A percentile compares a stretch with the other conserved stretches of the same genome.
Conservation (phyloP, 1,140 invertebrate genomes). For the Araneus ventricosus region DNA sequence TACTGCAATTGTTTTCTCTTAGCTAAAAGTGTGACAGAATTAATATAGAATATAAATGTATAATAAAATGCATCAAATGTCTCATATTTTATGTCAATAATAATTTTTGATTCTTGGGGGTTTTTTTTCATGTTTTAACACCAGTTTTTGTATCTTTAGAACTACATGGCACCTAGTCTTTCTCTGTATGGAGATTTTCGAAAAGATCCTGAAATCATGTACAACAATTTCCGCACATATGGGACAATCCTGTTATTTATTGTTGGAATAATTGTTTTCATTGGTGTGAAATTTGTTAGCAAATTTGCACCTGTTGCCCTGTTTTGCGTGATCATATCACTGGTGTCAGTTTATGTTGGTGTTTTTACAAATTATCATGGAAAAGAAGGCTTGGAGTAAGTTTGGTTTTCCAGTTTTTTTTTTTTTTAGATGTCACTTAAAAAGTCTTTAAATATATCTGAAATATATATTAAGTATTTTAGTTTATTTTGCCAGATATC, state of each 20-base stretch:
- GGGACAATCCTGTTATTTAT: constrained; percentile 93
- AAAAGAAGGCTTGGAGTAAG: constrained; percentile 92
- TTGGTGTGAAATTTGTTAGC: constrained; percentile 99
- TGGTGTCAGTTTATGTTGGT: constrained; percentile 96
- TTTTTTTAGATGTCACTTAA: too few relatives aligned
- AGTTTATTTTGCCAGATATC: too few relatives aligned
- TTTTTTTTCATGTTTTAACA: neutral
- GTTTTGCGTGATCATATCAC: constrained; percentile 97
- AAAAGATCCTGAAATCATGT: constrained; percentile 92
- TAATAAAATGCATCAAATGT: too few relatives aligned
- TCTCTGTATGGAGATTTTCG: constrained; percentile 97
- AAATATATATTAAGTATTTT: too few relatives aligned
- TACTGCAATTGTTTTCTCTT: too few relatives aligned
- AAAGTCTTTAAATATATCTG: too few relatives aligned
- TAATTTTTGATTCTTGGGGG: neutral
- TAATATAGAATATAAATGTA: too few relatives aligned
- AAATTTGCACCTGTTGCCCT: constrained; percentile 98
- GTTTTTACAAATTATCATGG: constrained; percentile 96
- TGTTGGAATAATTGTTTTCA: constrained; percentile 96
- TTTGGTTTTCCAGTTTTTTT: neutral
- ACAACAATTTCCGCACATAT: constrained; percentile 98
- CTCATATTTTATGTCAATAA: neutral
- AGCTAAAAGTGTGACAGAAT: too few relatives aligned
- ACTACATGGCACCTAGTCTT: constrained; percentile 96
- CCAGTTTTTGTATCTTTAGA: constrained; percentile 79